Percentiles rank a stretch among this genome's conserved stretches.
phyloP scores from a whole-genome alignment of 2,888 invertebrate species.

The Mylabris sibirica region DNA sequence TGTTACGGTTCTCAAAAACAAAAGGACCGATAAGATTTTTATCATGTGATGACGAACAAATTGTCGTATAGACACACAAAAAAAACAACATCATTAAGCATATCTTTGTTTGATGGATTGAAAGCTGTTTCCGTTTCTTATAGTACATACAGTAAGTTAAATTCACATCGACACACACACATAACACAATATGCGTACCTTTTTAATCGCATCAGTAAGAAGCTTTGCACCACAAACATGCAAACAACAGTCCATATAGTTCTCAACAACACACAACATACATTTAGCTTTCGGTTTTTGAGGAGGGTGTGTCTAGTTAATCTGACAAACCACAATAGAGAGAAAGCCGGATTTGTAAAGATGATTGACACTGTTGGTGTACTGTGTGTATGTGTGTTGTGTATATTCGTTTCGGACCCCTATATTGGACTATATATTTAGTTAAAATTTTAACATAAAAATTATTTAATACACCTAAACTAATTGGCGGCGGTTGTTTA shows the following conservation, averaged over 20 bases:
- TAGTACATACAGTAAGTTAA: constrained; percentile 2
- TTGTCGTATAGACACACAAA: not conserved
- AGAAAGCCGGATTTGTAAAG: constrained; percentile 53
- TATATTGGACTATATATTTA: constrained; percentile 14
- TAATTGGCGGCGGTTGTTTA: constrained; percentile 3
- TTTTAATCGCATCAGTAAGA: constrained; percentile 51
- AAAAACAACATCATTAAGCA: not conserved
- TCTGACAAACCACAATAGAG: constrained; percentile 55
- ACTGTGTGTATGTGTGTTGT: constrained; percentile 10
- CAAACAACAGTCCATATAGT: constrained; percentile 41
- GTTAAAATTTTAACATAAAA: no score
- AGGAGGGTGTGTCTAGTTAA: constrained; percentile 51
- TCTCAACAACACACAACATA: constrained; percentile 32
- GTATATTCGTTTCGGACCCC: constrained; percentile 5
- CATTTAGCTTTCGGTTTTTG: constrained; percentile 45
- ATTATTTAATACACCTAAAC: no score
- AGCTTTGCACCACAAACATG: constrained; percentile 49
- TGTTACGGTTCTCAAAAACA: constrained; percentile 40
- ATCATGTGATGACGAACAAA: constrained; percentile 17
- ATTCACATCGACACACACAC: constrained; percentile 18
- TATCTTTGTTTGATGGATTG: constrained; percentile 16
- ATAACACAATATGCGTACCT: constrained; percentile 40
- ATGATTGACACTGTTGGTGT: constrained; percentile 55
- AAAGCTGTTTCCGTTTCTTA: constrained; percentile 22
- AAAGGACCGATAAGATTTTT: constrained; percentile 25